A percentile compares a stretch with the other conserved stretches of the same genome.
Evolutionary conservation across 2,888 invertebrate species (phyloP).

Genomic region (Dastarcus helophoroides): DNA sequence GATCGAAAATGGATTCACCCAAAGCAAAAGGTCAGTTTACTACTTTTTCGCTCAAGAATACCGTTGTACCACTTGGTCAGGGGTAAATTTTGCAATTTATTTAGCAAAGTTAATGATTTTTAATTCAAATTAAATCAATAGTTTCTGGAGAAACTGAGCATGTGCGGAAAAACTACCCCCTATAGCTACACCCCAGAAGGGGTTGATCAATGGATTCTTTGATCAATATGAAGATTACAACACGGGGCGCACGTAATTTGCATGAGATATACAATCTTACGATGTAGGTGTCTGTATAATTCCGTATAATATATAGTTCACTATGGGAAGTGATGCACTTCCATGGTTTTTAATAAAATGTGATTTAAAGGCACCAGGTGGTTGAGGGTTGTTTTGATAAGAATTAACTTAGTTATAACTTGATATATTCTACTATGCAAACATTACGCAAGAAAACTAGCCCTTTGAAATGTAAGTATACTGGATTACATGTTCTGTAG

Average conservation of each 20-base stretch:
- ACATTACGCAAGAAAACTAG: slow-evolving; percentile 87
- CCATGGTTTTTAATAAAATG: neutral
- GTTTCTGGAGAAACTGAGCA: no score
- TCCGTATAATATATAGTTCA: no score
- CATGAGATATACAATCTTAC: no score
- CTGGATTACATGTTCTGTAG: no score
- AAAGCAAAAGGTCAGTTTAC: no score
- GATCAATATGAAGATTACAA: slow-evolving; percentile 28
- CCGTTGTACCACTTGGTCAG: no score
- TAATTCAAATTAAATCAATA: no score
- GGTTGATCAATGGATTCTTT: slow-evolving; percentile 31
- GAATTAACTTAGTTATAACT: slow-evolving; percentile 3
- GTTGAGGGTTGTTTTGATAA: neutral
- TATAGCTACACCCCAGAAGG: slow-evolving; percentile 26
- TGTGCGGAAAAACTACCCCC: slow-evolving; percentile 24
- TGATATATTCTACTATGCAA: slow-evolving; percentile 51
- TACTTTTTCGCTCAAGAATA: no score
- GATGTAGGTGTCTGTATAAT: slow-evolving; percentile 4
- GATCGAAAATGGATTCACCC: no score
- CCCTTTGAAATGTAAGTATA: slow-evolving; percentile 90
- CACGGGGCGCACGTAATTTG: no score
- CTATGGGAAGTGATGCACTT: neutral
- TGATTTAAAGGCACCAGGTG: neutral
- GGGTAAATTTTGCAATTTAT: no score
- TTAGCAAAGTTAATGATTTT: no score